Base-by-base conservation (phyloP, 1,140 invertebrate species). In the Drosophila pandora region DNA sequence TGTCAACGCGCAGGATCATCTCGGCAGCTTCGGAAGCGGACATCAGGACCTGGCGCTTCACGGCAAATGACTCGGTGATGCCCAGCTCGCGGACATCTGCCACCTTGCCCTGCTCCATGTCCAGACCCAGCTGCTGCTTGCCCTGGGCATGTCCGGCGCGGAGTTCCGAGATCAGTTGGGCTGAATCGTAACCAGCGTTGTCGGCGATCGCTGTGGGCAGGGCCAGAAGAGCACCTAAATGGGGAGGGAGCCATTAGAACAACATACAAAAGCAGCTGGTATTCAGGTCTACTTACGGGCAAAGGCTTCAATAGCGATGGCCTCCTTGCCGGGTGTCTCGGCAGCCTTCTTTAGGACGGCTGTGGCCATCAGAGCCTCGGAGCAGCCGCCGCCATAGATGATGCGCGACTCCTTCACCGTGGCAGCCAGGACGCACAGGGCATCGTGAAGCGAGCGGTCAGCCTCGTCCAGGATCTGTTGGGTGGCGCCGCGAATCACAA, bases 401-500 rank as follows among this genome's bases (percentile, higher is more conserved):
- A 97, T 96, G 76, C 96, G 94, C 0, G 97, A 96, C 92, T 99
- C 98, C 75, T 96, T 96, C 0, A 99, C 97, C 21, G 99, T 99
- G 48, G 98, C 97, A 0, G 97, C 95, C 21, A 99, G 93, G 0
- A 99, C 99, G 92, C 99, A 99, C 0, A 99, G 94, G 2, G 99
- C 99, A 92, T 99, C 99, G 90, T 99, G 99, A 4, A 99, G 92
- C 1, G 99, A 99, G 45, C 99, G 94, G 79, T 99, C 98, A 2
- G 99, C 99, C 93, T 99, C 99, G 87, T 99, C 99, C 9, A 99
- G 94, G 85, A 99, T 99, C 93, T 99, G 99, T 91, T 99, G 96
- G 3, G 99, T 99, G n/a, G 99, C 98, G 56, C 99, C 99, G 62
- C 99, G 95, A 56, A 99, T 96, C 0, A 99, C 96, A 75, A 99